Evolutionary conservation across 2,797 vertebrate species (phyloP).

Genomic region (Astyanax mexicanus): DNA sequence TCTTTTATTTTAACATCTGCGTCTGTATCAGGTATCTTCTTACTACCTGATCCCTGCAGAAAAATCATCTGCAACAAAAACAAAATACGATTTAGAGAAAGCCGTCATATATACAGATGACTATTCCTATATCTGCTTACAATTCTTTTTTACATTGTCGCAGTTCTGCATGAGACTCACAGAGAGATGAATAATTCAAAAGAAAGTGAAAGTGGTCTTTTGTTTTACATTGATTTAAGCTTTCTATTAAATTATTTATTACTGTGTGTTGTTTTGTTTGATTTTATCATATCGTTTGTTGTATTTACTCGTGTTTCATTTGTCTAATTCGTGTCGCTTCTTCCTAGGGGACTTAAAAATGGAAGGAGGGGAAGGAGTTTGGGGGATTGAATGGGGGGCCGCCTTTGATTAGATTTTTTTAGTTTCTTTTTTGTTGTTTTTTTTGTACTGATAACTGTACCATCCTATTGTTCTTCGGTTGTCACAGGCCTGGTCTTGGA

Average conservation of each 20-base stretch:
- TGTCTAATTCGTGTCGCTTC: too few species aligned
- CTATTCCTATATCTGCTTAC: neutral
- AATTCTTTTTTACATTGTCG: neutral
- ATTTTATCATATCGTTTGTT: too few species aligned
- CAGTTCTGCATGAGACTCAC: neutral
- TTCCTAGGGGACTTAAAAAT: too few species aligned
- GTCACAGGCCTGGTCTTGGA: constrained; percentile 97
- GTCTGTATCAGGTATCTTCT: neutral
- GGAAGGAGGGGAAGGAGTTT: too few species aligned
- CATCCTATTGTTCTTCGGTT: neutral
- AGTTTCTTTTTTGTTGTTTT: too few species aligned
- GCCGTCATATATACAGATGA: neutral
- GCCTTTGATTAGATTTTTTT: too few species aligned
- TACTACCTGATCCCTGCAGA: neutral
- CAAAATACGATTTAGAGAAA: neutral
- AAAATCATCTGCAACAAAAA: neutral
- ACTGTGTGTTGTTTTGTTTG: neutral
- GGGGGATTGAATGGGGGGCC: too few species aligned
- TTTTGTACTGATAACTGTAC: too few species aligned
- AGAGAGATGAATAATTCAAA: neutral
- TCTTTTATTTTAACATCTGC: neutral
- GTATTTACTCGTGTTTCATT: too few species aligned
- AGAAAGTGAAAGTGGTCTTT: neutral
- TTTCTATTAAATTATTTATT: neutral
- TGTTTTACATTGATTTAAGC: too few species aligned